These are phyloP conservation scores for Xiphorhynchus erythropygius DNA, from an alignment of 2,797 vertebrate species.

Conservation along the genomic window DNA sequence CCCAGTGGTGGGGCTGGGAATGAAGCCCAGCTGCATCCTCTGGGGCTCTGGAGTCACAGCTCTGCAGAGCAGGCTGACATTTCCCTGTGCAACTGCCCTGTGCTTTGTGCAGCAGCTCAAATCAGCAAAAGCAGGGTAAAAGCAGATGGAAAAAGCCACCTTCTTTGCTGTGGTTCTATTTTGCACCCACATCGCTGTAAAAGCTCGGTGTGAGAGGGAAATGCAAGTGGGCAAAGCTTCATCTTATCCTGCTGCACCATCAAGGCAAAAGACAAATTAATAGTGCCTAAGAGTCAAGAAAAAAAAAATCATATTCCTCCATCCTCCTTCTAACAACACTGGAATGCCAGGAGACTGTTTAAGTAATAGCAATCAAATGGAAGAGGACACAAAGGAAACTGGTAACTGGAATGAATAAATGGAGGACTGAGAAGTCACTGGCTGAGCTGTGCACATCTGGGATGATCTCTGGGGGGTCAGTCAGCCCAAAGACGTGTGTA, in stretches of 20 bases:
- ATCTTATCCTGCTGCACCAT: neutral
- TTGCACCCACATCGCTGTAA: accelerated
- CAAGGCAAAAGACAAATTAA: neutral
- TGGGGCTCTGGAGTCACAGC: accelerated
- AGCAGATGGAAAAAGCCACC: neutral
- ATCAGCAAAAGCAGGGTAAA: neutral
- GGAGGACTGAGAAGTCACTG: neutral
- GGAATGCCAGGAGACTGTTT: slow-evolving; percentile 9
- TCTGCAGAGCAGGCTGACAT: neutral
- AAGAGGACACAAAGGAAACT: slow-evolving; percentile 3
- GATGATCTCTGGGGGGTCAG: neutral
- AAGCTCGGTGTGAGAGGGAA: neutral
- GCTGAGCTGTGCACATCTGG: neutral
- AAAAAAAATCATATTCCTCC: neutral
- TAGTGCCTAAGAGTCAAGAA: neutral
- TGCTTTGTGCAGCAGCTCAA: neutral
- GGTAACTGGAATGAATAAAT: neutral
- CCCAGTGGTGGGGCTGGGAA: neutral
- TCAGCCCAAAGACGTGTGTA: neutral
- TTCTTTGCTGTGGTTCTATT: neutral
- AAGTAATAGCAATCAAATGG: slow-evolving; percentile 22
- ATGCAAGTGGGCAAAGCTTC: neutral
- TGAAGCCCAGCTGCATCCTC: neutral
- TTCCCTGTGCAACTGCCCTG: neutral
- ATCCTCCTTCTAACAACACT: neutral